phyloP scores from a whole-genome alignment of 2,888 invertebrate genomes.

The Agrotis exclamationis region DNA sequence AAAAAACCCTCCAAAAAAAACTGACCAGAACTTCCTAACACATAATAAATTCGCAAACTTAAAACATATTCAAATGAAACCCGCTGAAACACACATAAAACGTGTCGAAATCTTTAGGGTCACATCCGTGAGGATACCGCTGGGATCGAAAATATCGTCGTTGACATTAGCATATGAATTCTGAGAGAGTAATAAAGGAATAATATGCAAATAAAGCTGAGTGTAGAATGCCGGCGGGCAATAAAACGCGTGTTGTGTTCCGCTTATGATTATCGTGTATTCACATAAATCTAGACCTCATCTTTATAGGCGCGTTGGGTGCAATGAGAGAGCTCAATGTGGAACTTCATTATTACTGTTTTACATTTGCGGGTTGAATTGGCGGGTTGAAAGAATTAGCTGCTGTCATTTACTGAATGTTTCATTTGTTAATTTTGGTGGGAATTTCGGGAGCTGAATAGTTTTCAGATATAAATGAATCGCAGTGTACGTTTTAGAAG shows the following conservation, averaged over 20 bases:
- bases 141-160: constrained; percentile 79
- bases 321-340: constrained; percentile 46
- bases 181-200: constrained; percentile 86
- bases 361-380: constrained; percentile 50
- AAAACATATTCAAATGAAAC: constrained; percentile 69
- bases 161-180: constrained; percentile 86
- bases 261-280: constrained; percentile 74
- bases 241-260: constrained; percentile 74
- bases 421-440: constrained; percentile 19
- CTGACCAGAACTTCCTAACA: constrained; percentile 51
- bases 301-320: constrained; percentile 64
- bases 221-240: constrained; percentile 73
- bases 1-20: constrained; percentile 27
- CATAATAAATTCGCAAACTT: constrained; percentile 65
- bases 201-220: constrained; percentile 85
- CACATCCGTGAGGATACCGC: constrained; percentile 72
- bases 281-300: constrained; percentile 68
- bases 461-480: background rate
- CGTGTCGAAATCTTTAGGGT: constrained; percentile 77
- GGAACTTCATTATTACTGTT: constrained; percentile 59
- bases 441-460: background rate
- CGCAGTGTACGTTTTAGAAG: no score
- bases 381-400: constrained; percentile 27
- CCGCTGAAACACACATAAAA: constrained; percentile 69
- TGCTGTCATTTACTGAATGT: constrained; percentile 27